Evolutionary conservation across 2,797 vertebrate genomes (phyloP), one percentile per base, ranked within the genome.

Genomic region (Micrastur ruficollis): DNA sequence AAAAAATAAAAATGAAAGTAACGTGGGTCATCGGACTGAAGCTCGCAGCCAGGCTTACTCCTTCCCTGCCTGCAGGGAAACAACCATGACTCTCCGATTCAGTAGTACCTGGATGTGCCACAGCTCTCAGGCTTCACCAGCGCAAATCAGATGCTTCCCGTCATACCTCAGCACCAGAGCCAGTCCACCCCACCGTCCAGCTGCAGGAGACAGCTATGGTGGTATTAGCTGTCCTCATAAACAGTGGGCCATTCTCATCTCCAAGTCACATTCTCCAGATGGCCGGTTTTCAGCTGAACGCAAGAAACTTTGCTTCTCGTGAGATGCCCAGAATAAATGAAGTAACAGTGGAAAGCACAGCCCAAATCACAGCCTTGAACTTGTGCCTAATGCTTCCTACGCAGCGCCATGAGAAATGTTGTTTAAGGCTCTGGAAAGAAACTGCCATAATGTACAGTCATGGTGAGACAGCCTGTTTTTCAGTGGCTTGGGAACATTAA

Each of bases 71-170:
- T 44, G 50, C 67, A 76, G 40, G 27, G 46, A 72, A 55, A 59
- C 19, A 38, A 3, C 9, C 0, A 0, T 8, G 23, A 36, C 56
- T 81, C 19, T 47, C 42, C 4, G 5, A 31, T 12, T 73, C 44
- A 10, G 53, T 1, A 19, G 14, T 5, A 9, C 40, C 81, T 18
- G n/a, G 59, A 65, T 17, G 9, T 3, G 4, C 42, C 72, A 26
- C 32, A 42, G 82, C 55, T 81, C 61, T 31, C 2, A 12, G 31
- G 22, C 26, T 16, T 58, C 49, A 27, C 20, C 52, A 29, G 7
- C 8, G 15, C 56, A 40, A 11, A 38, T 11, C 46, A 8, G 44
- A 23, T 29, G 25, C 22, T 20, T 40, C 74, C 55, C 42, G 18
- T 11, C 29, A 14, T 9, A 31, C 36, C 56, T 52, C 19, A 56